phyloP scores from a whole-genome alignment of 2,888 invertebrate genomes.

The Megastigmus dorsalis region DNA sequence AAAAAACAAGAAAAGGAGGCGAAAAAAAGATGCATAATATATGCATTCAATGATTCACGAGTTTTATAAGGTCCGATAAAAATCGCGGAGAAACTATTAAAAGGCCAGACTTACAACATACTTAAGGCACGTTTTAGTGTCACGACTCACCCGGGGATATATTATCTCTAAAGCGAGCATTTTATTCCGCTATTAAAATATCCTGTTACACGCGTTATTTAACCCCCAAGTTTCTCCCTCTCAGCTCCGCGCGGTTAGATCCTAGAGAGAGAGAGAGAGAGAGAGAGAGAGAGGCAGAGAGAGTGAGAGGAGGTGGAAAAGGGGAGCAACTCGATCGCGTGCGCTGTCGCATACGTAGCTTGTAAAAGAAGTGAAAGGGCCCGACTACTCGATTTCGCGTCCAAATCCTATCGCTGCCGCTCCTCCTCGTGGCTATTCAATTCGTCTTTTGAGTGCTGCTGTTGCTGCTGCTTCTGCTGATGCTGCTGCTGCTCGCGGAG shows the following conservation, averaged over 20 bases:
- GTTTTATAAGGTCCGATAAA: neutral
- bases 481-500: too few relatives aligned
- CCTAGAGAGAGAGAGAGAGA: too few relatives aligned
- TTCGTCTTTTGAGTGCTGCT: conserved; percentile 30
- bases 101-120: conserved; percentile 2
- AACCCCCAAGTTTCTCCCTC: too few relatives aligned
- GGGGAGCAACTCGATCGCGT: conserved; percentile 37
- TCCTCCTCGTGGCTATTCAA: conserved; percentile 27
- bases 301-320: too few relatives aligned
- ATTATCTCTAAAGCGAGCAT: conserved; percentile 32
- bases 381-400: neutral
- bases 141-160: neutral
- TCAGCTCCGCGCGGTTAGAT: neutral
- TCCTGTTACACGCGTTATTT: conserved; percentile 50
- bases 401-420: conserved; percentile 1
- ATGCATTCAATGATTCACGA: neutral
- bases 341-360: neutral
- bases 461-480: too few relatives aligned
- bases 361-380: neutral
- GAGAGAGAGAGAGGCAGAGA: too few relatives aligned
- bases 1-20: too few relatives aligned
- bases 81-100: conserved; percentile 24
- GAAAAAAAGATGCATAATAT: too few relatives aligned
- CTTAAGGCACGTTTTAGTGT: conserved; percentile 4
- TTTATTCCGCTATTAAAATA: conserved; percentile 53